phyloP scores from a whole-genome alignment of 2,113 vertebrate genomes.

The Camelus dromedarius region DNA sequence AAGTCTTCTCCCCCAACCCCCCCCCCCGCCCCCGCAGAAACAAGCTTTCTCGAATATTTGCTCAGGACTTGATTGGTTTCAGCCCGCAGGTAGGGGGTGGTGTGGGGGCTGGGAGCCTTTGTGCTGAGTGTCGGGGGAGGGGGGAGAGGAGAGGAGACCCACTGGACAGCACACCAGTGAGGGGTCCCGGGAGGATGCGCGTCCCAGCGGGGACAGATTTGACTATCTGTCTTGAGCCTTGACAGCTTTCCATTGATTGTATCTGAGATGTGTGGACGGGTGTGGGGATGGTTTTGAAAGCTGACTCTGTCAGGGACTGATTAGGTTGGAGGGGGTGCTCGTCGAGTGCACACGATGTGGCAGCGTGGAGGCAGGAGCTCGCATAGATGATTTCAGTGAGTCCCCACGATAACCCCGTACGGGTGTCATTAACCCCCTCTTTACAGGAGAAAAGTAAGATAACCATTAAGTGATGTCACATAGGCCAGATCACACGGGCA shows the following conservation, averaged over 20 bases:
- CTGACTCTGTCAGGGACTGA: not conserved
- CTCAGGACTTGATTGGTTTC: constrained; percentile 11
- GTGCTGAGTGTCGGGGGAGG: not conserved
- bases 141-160: not conserved
- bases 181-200: not conserved
- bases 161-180: not conserved
- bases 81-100: constrained; percentile 70
- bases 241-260: not conserved
- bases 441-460: not conserved
- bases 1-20: constrained; percentile 82
- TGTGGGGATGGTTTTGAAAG: not conserved
- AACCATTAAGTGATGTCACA: not conserved
- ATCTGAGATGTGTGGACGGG: not conserved
- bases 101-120: not conserved
- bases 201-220: not conserved
- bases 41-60: not conserved
- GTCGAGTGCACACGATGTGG: not conserved
- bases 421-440: not conserved
- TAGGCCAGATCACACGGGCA: not conserved
- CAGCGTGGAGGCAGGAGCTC: accelerated
- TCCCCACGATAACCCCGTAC: not conserved
- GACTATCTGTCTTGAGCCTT: not conserved
- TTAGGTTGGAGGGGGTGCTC: not conserved
- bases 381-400: not conserved
- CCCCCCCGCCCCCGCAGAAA: not conserved